Evolutionary conservation across 1,140 invertebrate genomes (phyloP).

Genomic region (Teleopsis dalmanni): DNA sequence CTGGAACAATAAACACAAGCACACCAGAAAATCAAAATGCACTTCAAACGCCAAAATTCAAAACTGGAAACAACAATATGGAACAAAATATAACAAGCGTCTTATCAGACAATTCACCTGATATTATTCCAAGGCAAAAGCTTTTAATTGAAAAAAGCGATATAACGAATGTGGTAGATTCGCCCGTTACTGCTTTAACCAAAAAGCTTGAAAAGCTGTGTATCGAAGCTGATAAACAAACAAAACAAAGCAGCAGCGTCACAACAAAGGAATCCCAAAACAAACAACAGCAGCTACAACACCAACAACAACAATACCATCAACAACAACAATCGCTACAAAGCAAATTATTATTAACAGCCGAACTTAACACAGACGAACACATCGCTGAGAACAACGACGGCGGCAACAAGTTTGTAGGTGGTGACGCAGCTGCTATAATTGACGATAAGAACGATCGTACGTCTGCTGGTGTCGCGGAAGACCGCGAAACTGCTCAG

Average conservation of each 20-base stretch:
- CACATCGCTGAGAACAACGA: neutral
- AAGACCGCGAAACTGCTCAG: conserved; percentile 5
- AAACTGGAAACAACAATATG: neutral
- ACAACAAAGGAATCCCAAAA: conserved; percentile 6
- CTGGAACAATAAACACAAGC: neutral
- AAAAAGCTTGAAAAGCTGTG: conserved; percentile 19
- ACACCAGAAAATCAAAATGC: neutral
- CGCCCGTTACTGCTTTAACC: conserved; percentile 15
- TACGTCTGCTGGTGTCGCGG: conserved; percentile 14
- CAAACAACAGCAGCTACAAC: neutral
- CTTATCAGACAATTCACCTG: conserved; percentile 10
- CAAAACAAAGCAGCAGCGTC: neutral
- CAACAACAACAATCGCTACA: conserved; percentile 6
- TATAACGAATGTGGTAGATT: conserved; percentile 9
- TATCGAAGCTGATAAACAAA: conserved; percentile 1
- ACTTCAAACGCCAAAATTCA: neutral
- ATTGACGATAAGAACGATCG: conserved; percentile 8
- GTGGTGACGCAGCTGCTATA: conserved; percentile 9
- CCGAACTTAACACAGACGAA: neutral
- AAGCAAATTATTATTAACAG: neutral
- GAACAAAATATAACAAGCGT: neutral
- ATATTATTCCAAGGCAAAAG: conserved; percentile 11
- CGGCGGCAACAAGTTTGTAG: neutral
- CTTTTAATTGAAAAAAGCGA: conserved; percentile 8
- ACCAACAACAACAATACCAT: neutral